Percentiles rank a stretch among this genome's conserved stretches.
phyloP scores from a whole-genome alignment of 2,113 vertebrate genomes.

The Platichthys flesus region DNA sequence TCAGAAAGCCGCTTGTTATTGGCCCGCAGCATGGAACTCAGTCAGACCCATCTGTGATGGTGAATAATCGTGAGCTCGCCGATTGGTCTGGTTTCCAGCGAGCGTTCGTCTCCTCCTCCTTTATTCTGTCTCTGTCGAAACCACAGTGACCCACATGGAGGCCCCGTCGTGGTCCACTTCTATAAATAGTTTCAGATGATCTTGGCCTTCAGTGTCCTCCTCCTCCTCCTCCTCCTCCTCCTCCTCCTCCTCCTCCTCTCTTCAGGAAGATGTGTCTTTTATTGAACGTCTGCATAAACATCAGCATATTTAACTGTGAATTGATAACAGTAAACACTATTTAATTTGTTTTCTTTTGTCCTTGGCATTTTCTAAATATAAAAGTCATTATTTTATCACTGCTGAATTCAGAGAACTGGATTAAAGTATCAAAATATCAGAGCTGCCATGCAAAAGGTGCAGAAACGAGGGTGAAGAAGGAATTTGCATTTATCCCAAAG shows the following conservation, averaged over 20 bases:
- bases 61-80: not conserved
- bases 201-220: slow-evolving; percentile 41
- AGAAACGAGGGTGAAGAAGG: not conserved
- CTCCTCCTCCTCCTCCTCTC: too few species aligned
- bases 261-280: not conserved
- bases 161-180: slow-evolving; percentile 63
- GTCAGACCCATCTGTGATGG: not conserved
- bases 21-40: not conserved
- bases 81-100: not conserved
- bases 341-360: not conserved
- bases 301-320: not conserved
- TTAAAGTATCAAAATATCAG: too few species aligned
- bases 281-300: not conserved
- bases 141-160: slow-evolving; percentile 52
- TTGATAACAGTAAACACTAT: not conserved
- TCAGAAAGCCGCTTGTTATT: not conserved
- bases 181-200: slow-evolving; percentile 67
- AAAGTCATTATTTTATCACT: not conserved
- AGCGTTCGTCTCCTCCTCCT: slow-evolving; percentile 20
- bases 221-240: too few species aligned
- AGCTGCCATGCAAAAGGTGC: not conserved
- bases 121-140: slow-evolving; percentile 36
- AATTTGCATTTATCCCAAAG: not conserved
- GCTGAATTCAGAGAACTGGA: not conserved
- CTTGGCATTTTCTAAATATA: not conserved